These are phyloP conservation scores for Bucco capensis DNA, from an alignment of 2,113 vertebrate species.

Conservation along the genomic window DNA sequence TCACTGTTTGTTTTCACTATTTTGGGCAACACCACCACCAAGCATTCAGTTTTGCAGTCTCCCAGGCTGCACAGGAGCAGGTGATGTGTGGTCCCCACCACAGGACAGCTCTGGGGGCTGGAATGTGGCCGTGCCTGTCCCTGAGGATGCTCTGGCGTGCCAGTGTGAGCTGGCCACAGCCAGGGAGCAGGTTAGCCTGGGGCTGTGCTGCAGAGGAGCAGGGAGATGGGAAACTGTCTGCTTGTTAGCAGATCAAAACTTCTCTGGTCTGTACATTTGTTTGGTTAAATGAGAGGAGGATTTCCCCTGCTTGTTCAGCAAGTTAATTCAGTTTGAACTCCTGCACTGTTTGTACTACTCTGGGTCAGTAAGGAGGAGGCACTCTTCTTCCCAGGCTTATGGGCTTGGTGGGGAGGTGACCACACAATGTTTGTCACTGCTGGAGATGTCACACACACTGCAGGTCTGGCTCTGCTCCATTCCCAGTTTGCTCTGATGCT, in stretches of 20 bases:
- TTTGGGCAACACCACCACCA: neutral
- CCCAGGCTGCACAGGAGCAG: fast-evolving
- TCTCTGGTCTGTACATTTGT: neutral
- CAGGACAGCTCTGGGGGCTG: fast-evolving
- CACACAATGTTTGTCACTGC: neutral
- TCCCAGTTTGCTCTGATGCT: neutral
- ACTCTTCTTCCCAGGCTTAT: neutral
- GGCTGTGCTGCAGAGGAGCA: neutral
- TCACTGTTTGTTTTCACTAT: neutral
- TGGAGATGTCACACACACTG: neutral
- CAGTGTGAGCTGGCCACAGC: neutral
- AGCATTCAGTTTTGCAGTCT: neutral
- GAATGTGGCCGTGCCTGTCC: no score
- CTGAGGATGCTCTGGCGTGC: neutral
- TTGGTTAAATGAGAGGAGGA: neutral
- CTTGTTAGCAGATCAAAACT: neutral
- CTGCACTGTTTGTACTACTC: neutral
- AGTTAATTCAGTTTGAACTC: neutral
- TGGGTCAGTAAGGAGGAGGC: neutral
- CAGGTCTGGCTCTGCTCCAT: neutral
- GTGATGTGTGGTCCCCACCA: fast-evolving
- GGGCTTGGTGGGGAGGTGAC: neutral
- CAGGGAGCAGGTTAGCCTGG: no score
- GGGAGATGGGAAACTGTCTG: neutral
- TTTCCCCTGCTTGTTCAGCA: neutral